Percentiles rank a stretch among this genome's conserved stretches.
Conservation (phyloP, 1,140 invertebrate species). For the Papilio machaon region DNA sequence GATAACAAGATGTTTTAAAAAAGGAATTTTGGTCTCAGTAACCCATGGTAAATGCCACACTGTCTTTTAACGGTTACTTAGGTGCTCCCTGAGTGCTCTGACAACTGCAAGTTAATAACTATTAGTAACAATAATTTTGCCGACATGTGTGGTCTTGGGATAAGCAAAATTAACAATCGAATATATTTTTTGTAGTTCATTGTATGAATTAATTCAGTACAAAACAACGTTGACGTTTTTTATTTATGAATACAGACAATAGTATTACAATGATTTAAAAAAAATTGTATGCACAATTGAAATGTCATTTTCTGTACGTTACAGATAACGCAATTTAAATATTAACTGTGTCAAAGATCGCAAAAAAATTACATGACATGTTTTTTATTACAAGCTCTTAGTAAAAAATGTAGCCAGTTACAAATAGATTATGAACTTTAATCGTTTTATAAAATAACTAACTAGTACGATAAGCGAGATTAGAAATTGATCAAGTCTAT, state of each 20-base stretch:
- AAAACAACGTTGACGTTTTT: background rate
- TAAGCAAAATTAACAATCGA: slow-evolving; percentile 4
- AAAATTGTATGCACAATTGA: background rate
- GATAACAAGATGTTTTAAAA: no score
- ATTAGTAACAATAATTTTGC: background rate
- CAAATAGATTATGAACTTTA: no score
- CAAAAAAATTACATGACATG: background rate
- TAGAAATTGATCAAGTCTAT: no score
- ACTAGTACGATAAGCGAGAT: no score
- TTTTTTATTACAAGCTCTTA: no score
- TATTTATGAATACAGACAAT: slow-evolving; percentile 8
- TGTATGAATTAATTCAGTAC: background rate
- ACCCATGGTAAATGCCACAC: no score
- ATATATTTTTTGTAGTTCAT: background rate
- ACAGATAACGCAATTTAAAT: background rate
- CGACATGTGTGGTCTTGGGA: background rate
- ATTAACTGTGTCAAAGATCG: background rate
- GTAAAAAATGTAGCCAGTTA: no score
- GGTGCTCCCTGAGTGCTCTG: background rate
- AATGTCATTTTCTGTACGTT: background rate
- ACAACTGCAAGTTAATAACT: background rate
- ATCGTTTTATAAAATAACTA: no score
- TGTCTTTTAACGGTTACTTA: no score
- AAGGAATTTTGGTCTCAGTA: no score
- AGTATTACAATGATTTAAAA: background rate